Conservation (phyloP, 1,140 invertebrate species). For the Penaeus japonicus region DNA sequence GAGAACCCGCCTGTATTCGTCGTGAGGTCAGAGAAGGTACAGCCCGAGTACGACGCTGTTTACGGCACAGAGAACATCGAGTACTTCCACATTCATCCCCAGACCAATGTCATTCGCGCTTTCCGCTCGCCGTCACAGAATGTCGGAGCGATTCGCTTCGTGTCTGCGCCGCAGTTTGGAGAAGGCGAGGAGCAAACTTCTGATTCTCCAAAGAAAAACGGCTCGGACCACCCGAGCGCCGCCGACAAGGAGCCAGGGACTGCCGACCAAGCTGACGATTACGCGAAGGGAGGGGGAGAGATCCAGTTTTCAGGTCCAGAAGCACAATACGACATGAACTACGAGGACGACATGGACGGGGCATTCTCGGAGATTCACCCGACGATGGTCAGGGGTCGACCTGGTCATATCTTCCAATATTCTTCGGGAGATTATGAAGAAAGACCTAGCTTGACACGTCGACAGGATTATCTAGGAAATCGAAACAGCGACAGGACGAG, state of each 20-base stretch:
- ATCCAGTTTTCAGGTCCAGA: background rate
- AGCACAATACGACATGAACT: background rate
- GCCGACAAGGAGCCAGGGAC: slow-evolving; percentile 17
- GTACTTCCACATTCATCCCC: slow-evolving; percentile 55
- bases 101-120: slow-evolving; percentile 36
- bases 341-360: slow-evolving; percentile 38
- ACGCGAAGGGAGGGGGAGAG: background rate
- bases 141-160: slow-evolving; percentile 19
- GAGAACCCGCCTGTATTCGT: slow-evolving; percentile 57
- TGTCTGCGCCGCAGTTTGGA: slow-evolving; percentile 8
- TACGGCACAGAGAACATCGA: slow-evolving; percentile 58
- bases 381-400: slow-evolving; percentile 7
- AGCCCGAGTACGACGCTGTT: slow-evolving; percentile 49
- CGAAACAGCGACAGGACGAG: background rate
- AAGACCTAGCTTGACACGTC: too few relatives aligned
- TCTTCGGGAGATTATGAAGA: too few relatives aligned
- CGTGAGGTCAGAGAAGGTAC: slow-evolving; percentile 37
- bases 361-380: slow-evolving; percentile 35
- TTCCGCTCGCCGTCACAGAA: slow-evolving; percentile 34
- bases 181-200: background rate
- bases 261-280: slow-evolving; percentile 7
- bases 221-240: background rate
- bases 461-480: background rate
- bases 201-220: background rate
- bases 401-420: background rate